Evolutionary conservation across 2,797 vertebrate species (phyloP).

Genomic region (Pipistrellus nathusii): DNA sequence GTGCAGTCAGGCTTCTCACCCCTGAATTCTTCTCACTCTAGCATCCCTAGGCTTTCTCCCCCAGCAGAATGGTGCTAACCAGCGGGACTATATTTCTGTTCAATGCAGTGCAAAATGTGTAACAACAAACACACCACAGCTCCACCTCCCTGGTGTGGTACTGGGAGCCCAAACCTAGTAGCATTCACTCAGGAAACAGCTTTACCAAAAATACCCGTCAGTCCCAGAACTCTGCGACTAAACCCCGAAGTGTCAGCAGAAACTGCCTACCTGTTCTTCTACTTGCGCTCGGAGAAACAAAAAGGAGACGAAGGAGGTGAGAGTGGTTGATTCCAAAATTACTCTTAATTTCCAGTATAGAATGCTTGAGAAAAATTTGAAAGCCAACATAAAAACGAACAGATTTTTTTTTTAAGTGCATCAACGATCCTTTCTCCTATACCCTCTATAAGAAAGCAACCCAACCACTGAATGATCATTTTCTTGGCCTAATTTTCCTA

Average conservation of each 20-base stretch:
- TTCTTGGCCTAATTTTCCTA: constrained; percentile 78
- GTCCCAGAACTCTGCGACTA: not conserved
- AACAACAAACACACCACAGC: not conserved
- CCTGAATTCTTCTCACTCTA: not conserved
- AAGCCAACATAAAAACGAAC: constrained; percentile 59
- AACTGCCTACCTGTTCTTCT: constrained; percentile 49
- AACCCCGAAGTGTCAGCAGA: not conserved
- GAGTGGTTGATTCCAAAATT: constrained; percentile 61
- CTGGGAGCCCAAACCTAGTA: not conserved
- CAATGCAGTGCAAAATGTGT: not conserved
- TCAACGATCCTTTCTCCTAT: constrained; percentile 56
- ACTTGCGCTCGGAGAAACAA: constrained; percentile 15
- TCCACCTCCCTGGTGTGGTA: not conserved
- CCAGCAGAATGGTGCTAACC: not conserved
- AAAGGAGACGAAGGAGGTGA: constrained; percentile 51
- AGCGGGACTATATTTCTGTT: not conserved
- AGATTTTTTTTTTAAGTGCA: not conserved
- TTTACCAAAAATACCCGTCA: not conserved
- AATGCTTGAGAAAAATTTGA: constrained; percentile 13
- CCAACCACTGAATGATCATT: constrained; percentile 76
- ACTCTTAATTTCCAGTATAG: constrained; percentile 56
- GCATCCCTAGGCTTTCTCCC: not conserved
- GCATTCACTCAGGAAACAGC: not conserved
- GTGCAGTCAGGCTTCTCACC: not conserved
- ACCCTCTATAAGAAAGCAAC: constrained; percentile 66